These are phyloP conservation scores for Drosophila ogumai DNA, from an alignment of 1,140 invertebrate genomes.

Conservation along the genomic window DNA sequence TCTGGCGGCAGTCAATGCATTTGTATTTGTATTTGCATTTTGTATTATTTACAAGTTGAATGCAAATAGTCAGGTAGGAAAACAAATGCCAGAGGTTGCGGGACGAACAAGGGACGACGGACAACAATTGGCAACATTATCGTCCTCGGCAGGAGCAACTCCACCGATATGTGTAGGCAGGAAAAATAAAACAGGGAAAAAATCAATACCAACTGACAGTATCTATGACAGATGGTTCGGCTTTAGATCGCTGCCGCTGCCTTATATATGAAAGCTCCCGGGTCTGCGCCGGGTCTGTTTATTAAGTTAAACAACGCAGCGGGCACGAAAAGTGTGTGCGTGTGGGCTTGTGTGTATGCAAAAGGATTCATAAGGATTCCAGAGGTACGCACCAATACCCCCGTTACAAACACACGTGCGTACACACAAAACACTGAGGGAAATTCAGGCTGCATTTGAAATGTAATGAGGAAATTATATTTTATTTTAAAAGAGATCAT, in stretches of 20 bases:
- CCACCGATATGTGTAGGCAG: conserved; percentile 3
- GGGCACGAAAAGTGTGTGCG: conserved; percentile 42
- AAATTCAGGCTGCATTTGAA: not conserved
- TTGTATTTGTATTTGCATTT: conserved; percentile 69
- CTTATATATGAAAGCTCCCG: conserved; percentile 6
- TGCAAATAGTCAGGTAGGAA: conserved; percentile 74
- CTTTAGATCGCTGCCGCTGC: conserved; percentile 51
- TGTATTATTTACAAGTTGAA: conserved; percentile 78
- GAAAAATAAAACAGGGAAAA: conserved; percentile 27
- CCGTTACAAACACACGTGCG: conserved; percentile 23
- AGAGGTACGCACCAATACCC: conserved; percentile 59
- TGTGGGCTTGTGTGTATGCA: conserved; percentile 26
- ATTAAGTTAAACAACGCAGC: conserved; percentile 71
- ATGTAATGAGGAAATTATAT: not conserved
- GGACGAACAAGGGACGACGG: conserved; percentile 27
- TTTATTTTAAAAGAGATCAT: too few relatives aligned
- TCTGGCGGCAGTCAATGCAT: conserved; percentile 52
- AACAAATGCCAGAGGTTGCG: conserved; percentile 30
- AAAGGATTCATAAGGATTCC: conserved; percentile 83
- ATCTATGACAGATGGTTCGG: conserved; percentile 78
- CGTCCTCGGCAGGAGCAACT: conserved; percentile 4
- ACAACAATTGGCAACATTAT: conserved; percentile 63
- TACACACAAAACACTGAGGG: conserved; percentile 12
- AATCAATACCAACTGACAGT: conserved; percentile 71
- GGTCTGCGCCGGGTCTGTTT: conserved; percentile 56